A percentile compares a stretch with the other conserved stretches of the same genome.
These are phyloP conservation scores for Dione juno DNA, from an alignment of 2,888 invertebrate genomes.

Conservation along the genomic window DNA sequence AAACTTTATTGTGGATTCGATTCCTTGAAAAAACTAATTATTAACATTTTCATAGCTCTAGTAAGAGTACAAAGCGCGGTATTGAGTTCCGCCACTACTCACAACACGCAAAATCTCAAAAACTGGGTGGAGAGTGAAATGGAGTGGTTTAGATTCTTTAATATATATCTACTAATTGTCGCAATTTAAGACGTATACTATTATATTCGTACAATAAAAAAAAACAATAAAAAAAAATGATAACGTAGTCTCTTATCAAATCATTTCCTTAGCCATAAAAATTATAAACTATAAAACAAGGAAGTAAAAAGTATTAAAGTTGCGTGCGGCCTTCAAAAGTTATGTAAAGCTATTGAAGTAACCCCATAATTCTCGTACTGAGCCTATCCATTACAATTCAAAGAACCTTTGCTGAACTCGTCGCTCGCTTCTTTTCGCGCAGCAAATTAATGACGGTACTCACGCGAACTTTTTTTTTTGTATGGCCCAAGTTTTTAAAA, in stretches of 20 bases:
- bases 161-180: background rate
- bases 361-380: slow-evolving; percentile 60
- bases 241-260: too few relatives aligned
- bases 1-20: background rate
- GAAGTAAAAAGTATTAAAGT: slow-evolving; percentile 19
- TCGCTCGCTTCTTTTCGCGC: slow-evolving; percentile 72
- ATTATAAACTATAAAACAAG: too few relatives aligned
- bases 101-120: too few relatives aligned
- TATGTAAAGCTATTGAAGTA: slow-evolving; percentile 49
- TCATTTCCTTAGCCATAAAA: too few relatives aligned
- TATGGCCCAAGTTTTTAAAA: slow-evolving; percentile 35
- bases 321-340: slow-evolving; percentile 46
- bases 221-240: too few relatives aligned
- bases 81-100: too few relatives aligned
- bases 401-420: slow-evolving; percentile 58
- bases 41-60: background rate
- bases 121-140: too few relatives aligned
- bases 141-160: too few relatives aligned
- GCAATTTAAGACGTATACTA: background rate
- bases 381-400: slow-evolving; percentile 68
- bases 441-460: slow-evolving; percentile 72
- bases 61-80: background rate
- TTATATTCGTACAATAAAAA: too few relatives aligned
- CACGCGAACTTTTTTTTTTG: slow-evolving; percentile 66
- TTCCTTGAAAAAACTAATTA: too few relatives aligned